A percentile compares a stretch with the other conserved stretches of the same genome.
phyloP scores from a whole-genome alignment of 2,113 vertebrate species.

The Steatornis caripensis region DNA sequence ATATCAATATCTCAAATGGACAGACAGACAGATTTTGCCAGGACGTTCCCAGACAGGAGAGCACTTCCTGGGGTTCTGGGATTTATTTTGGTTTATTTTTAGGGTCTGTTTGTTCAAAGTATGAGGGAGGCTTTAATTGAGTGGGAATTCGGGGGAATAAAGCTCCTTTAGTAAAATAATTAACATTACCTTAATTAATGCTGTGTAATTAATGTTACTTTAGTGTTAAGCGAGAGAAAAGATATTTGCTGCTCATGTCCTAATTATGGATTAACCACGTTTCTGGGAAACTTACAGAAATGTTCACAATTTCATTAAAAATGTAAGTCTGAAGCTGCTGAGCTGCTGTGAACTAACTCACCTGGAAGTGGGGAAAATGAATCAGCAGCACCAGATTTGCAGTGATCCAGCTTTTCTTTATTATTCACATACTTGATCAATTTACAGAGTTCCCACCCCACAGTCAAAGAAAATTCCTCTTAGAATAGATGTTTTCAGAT shows the following conservation, averaged over 20 bases:
- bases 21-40: background rate
- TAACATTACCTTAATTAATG: conserved; percentile 37
- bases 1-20: background rate
- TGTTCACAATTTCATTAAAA: background rate
- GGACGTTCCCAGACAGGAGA: background rate
- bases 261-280: conserved; percentile 12
- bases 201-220: conserved; percentile 45
- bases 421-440: background rate
- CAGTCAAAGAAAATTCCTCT: background rate
- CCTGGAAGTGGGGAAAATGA: background rate
- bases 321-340: background rate
- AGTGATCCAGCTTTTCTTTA: background rate
- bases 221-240: conserved; percentile 19
- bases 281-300: background rate
- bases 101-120: background rate
- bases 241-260: background rate
- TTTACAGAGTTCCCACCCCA: background rate
- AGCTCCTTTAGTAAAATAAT: conserved; percentile 26
- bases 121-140: background rate
- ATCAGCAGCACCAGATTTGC: background rate
- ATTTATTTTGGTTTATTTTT: conserved; percentile 20
- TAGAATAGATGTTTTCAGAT: background rate
- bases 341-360: background rate
- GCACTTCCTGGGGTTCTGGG: background rate
- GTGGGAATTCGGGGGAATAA: background rate